phyloP scores from a whole-genome alignment of 2,113 vertebrate genomes.

The Ameiurus melas region DNA sequence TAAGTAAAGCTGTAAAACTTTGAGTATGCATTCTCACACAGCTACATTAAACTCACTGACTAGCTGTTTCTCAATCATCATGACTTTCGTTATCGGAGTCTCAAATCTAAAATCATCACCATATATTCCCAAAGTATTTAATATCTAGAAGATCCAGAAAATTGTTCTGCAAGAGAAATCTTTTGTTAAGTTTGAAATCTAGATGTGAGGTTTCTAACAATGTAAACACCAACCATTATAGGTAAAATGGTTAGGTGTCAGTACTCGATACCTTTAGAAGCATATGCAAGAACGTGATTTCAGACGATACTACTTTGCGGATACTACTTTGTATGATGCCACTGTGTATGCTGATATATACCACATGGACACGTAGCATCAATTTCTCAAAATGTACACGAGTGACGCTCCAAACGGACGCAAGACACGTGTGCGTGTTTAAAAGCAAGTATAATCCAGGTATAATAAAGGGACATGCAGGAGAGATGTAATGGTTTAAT shows the following conservation, averaged over 20 bases:
- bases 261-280: not conserved
- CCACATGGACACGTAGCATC: too few species aligned
- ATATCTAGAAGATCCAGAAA: not conserved
- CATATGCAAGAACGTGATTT: not conserved
- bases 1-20: not conserved
- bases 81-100: not conserved
- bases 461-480: slow-evolving; percentile 40
- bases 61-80: not conserved
- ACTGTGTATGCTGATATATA: not conserved
- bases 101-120: not conserved
- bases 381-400: too few species aligned
- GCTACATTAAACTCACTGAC: not conserved
- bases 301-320: not conserved
- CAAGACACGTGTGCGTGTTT: not conserved
- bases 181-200: not conserved
- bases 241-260: not conserved
- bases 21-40: not conserved
- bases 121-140: not conserved
- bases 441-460: slow-evolving; percentile 13
- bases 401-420: not conserved
- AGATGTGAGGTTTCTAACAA: not conserved
- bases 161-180: not conserved
- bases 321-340: not conserved
- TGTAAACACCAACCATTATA: not conserved
- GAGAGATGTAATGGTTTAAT: slow-evolving; percentile 47